Percentiles rank a stretch among this genome's conserved stretches.
These are phyloP conservation scores for Ctenicera cuprea DNA, from an alignment of 2,888 invertebrate genomes.

Conservation along the genomic window DNA sequence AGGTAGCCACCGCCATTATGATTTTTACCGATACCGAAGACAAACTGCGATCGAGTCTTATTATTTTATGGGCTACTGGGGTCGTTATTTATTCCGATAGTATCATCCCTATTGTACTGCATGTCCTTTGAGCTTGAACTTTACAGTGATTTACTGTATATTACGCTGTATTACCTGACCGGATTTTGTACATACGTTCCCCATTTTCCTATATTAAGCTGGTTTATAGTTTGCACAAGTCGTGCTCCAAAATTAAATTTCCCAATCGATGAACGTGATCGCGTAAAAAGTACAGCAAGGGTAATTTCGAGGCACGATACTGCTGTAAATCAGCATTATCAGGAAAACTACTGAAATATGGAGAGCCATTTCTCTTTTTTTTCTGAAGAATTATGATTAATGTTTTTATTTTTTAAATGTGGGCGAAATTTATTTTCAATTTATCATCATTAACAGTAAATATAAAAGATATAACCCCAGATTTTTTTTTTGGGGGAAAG, in stretches of 20 bases:
- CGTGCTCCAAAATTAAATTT: slow-evolving; percentile 35
- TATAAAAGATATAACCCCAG: too few species aligned
- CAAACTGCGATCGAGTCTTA: slow-evolving; percentile 51
- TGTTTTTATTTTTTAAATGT: slow-evolving; percentile 8
- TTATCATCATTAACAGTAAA: not conserved
- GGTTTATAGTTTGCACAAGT: slow-evolving; percentile 29
- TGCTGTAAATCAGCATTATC: slow-evolving; percentile 17
- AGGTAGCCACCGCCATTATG: slow-evolving; percentile 51
- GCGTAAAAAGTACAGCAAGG: slow-evolving; percentile 7
- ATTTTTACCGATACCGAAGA: slow-evolving; percentile 53
- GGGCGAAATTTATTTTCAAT: not conserved
- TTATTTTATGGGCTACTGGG: slow-evolving; percentile 51
- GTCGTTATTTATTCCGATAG: slow-evolving; percentile 52
- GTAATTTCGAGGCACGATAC: slow-evolving; percentile 1
- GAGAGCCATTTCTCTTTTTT: not conserved
- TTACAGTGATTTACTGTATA: slow-evolving; percentile 48
- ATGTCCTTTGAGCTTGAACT: slow-evolving; percentile 48
- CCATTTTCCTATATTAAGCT: slow-evolving; percentile 40
- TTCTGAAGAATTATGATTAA: slow-evolving; percentile 6
- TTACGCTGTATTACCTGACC: slow-evolving; percentile 34
- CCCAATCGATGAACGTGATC: slow-evolving; percentile 17
- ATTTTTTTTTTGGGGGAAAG: too few species aligned
- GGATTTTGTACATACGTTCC: slow-evolving; percentile 32
- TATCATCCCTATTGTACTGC: slow-evolving; percentile 49
- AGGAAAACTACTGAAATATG: slow-evolving; percentile 7